Evolutionary conservation across 2,113 vertebrate species (phyloP), one percentile per base, ranked within the genome.

Genomic region (Halcyon senegalensis): DNA sequence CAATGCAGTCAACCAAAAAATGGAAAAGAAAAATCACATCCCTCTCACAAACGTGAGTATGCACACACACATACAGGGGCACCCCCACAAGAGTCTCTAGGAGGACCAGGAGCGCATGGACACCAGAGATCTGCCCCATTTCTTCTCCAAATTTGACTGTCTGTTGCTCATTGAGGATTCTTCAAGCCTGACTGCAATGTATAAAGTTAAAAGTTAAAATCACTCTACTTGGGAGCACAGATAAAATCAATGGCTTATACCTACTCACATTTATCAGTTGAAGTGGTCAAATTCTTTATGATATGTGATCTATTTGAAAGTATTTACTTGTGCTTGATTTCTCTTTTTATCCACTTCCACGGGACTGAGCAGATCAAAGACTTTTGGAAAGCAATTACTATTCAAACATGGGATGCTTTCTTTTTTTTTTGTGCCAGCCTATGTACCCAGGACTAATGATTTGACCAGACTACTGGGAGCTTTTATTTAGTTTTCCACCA

Each of bases 1-100:
- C 83, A 96, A 96, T 85, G 17, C 41, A 92, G 35, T 60, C 69
- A 90, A 72, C 50, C 46, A 74, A 67, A 91, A 60, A 58, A 78
- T 58, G 51, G 25, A 78, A 58, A 64, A 76, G 35, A 84, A 94
- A 78, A 86, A 70, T 63, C 37, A 51, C 50, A 60, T 55, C 12
- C 18, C 15, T 80, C 9, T 0, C 33, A 69, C 17, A 66, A 89
- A 59, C 16, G 8, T 35, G 33, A 53, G 13, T 21, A 15, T 59
- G 11, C 33, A 59, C 39, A 18, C 35, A 21, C 10, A 81, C 2
- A 13, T 39, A 41, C 16, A 53, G 44, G 11, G 16, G 3, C 23
- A 84, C 1, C 13, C 27, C 16, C 10, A 37, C 10, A 46, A 5
- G 56, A 56, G 14, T 18, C 9, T 86, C 67, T 50, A 35, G 50